phyloP scores from a whole-genome alignment of 2,113 vertebrate genomes.

The Rhynchomys soricoides region DNA sequence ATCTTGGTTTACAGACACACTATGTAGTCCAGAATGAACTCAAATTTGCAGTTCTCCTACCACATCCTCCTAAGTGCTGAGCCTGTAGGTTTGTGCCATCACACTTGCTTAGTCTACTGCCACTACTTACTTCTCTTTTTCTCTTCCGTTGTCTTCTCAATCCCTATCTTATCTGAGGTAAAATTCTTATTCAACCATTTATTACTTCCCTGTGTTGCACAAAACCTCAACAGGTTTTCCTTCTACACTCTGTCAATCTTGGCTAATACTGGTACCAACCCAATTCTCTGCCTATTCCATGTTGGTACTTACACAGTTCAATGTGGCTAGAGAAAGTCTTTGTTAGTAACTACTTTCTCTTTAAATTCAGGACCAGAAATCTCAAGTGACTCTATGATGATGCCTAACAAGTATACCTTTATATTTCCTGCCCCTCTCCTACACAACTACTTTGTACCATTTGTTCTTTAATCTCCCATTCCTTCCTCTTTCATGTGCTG shows the following conservation, averaged over 20 bases:
- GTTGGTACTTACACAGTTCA: background rate
- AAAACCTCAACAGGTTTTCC: background rate
- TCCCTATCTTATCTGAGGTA: background rate
- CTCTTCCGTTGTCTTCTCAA: background rate
- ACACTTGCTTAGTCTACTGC: background rate
- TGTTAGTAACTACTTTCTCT: background rate
- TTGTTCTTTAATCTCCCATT: background rate
- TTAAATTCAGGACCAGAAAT: background rate
- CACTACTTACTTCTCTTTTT: background rate
- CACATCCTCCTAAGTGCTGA: background rate
- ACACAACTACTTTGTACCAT: background rate
- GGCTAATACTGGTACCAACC: background rate
- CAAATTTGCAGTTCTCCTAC: background rate
- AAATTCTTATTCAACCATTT: background rate
- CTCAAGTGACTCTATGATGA: background rate
- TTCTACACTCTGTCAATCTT: background rate
- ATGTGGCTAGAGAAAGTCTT: background rate
- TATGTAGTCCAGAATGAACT: background rate
- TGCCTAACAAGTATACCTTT: background rate
- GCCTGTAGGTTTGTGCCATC: background rate
- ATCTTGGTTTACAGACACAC: background rate
- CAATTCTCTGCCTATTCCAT: background rate
- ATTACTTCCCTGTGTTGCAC: background rate
- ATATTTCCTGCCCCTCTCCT: background rate
- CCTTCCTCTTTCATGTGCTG: background rate